Conservation (phyloP, 2,113 vertebrate genomes). For the Platichthys stellatus region DNA sequence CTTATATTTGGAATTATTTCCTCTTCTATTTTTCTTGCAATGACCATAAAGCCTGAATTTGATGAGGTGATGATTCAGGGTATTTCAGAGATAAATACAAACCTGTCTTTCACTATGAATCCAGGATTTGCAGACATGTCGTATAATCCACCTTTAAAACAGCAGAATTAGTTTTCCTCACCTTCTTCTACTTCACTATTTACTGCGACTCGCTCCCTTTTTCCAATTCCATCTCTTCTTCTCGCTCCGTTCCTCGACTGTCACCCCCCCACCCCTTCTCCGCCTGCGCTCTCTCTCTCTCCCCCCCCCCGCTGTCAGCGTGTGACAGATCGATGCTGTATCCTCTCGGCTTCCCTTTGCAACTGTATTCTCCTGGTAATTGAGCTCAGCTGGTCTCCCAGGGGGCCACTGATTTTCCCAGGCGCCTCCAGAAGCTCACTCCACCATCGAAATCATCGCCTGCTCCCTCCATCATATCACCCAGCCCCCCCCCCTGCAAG, state of each 20-base stretch:
- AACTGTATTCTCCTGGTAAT: conserved; percentile 79
- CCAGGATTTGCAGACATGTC: background rate
- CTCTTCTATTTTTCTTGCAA: no score
- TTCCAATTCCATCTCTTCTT: conserved; percentile 55
- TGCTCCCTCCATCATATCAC: conserved; percentile 33
- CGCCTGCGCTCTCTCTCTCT: conserved; percentile 44
- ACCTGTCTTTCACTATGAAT: background rate
- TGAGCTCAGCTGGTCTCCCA: conserved; percentile 79
- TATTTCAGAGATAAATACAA: background rate
- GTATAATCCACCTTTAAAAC: conserved; percentile 13
- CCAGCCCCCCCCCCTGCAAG: conserved; percentile 37
- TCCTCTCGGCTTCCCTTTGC: conserved; percentile 74
- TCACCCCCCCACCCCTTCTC: conserved; percentile 16
- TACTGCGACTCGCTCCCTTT: conserved; percentile 38
- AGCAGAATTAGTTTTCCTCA: conserved; percentile 39
- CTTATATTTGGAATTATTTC: no score
- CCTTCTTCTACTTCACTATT: conserved; percentile 39
- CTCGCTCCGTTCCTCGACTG: conserved; percentile 39
- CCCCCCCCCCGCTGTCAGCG: conserved; percentile 43
- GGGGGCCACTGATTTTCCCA: conserved; percentile 70
- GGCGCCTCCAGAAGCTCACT: conserved; percentile 49
- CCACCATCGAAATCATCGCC: conserved; percentile 52
- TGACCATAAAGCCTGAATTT: no score
- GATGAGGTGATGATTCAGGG: no score
- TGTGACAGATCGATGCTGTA: conserved; percentile 77